Base-by-base conservation (phyloP, 2,888 invertebrate species). In the Imbricaverruca yamaguchii region DNA sequence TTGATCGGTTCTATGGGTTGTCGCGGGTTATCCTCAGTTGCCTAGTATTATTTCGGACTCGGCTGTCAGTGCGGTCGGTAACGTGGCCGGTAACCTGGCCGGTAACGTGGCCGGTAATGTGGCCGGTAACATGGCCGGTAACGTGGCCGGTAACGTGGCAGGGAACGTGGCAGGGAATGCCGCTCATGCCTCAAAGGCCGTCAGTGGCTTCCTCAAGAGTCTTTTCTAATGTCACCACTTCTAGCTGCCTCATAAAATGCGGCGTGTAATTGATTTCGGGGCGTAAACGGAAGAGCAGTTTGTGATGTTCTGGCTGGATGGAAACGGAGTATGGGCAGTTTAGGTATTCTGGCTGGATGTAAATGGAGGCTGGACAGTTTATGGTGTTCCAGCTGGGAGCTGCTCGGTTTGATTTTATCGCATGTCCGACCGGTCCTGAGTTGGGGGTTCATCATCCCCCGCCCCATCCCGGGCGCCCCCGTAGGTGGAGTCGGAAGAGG, bases 141-240 rank as follows among this genome's bases (percentile, higher is more conserved):
- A n/a, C n/a, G n/a, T n/a, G 78, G 82, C 82, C 80, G 81, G 83
- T 53, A 83, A 84, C 80, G 79, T 59, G 2, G 79, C 79, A 57
- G 79, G 79, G 1, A 59, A 59, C 59, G 39, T 39, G 39, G 39
- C 39, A 39, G 39, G 39, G 1, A 69, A 69, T 39, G 74, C 74
- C 74, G 74, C 74, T 55, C 11, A 79, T 7, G 79, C 79, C 13
- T 79, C 79, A 11, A 79, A 79, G 57, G 79, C 79, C 4, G 83
- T 83, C n/a, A 83, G 83, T 80, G 84, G 85, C 79, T 85, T 85
- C 83, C 84, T 85, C 67, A 85, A 85, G 82, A 85, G 85, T 61
- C 84, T 85, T 77, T 85, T 85, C 83, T 85, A 85, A 55, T 39
- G 39, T 39, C 4, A 39, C 39, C 39, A 39, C 39, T 4, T 39